Base-by-base conservation (phyloP, 2,888 invertebrate species). In the Gastracanthus pulcherrimus region DNA sequence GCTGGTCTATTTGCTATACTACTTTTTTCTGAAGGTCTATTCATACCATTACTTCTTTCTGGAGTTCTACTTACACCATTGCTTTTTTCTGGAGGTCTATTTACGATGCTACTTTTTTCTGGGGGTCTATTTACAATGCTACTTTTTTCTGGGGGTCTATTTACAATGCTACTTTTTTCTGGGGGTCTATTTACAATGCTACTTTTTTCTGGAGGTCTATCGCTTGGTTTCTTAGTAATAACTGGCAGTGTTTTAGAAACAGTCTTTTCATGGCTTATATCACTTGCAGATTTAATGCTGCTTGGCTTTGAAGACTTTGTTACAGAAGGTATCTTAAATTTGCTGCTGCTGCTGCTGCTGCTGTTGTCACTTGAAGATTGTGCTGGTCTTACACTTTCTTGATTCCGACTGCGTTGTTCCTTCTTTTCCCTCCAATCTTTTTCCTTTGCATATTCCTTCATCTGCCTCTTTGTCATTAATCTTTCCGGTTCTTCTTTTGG, bases 391-490 rank as follows among this genome's bases (percentile, higher is more conserved):
- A 70, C 36, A 71, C 34, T 78, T 62, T 89, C 86, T 23, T 76
- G 76, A 67, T 84, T 86, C 41, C 83, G 84, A 34, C 82, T 84
- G 1, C 86, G 85, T 26, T 85, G 84, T 72, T 87, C 88, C 67
- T 92, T 92, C 72, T 93, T 93, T 74, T 95, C 94, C 51, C 94
- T 93, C 86, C 92, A 93, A 62, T 95, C 95, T 89, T 94, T 94
- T 85, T 96, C 95, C 86, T 95, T 95, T 86, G 96, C 94, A 87
- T 94, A 93, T 88, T 97, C 96, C 62, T 93, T 93, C 87, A 94
- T 96, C 88, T 98, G 97, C 85, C 95, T 96, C 85, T 96, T 96
- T 0, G 97, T 97, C 93, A 97, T 94, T 13, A 95, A 93, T 60
- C 96, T 93, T 84, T 96, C 96, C 0, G 94, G 93, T 80, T 94